These are phyloP conservation scores for Epizoanthus stellaris DNA, from an alignment of 92 coral and sea anemone species.

Conservation along the genomic window DNA sequence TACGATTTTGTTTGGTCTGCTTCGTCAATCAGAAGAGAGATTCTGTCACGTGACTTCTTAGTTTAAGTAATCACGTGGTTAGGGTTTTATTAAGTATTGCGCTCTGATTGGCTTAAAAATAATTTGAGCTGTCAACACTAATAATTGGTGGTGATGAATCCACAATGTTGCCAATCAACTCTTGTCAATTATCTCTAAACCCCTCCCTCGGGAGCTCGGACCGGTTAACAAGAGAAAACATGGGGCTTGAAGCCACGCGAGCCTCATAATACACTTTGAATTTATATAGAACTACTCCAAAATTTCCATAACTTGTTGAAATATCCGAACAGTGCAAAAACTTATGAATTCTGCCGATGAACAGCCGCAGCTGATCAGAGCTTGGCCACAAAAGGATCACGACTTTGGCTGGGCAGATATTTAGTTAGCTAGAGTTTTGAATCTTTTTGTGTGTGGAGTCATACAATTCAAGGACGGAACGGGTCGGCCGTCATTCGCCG, in stretches of 20 bases:
- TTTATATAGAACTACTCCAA: slow-evolving; percentile 42
- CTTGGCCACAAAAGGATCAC: slow-evolving; percentile 45
- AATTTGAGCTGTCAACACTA: slow-evolving; percentile 94
- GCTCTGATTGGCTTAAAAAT: slow-evolving; percentile 73
- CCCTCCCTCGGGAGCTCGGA: slow-evolving; percentile 95
- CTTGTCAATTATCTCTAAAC: slow-evolving; percentile 80
- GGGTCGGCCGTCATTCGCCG: slow-evolving; percentile 40
- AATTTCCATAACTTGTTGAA: slow-evolving; percentile 35
- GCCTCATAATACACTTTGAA: slow-evolving; percentile 49
- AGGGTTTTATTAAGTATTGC: slow-evolving; percentile 42
- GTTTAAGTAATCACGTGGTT: slow-evolving; percentile 76
- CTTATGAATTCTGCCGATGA: slow-evolving; percentile 48
- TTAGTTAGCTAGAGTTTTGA: slow-evolving; percentile 47
- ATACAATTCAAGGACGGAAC: slow-evolving; percentile 49
- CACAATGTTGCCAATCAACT: slow-evolving; percentile 80
- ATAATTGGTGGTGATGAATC: slow-evolving; percentile 96
- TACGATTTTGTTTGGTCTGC: slow-evolving; percentile 58
- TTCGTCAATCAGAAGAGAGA: slow-evolving; percentile 55
- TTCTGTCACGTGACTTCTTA: slow-evolving; percentile 56
- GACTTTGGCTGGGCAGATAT: slow-evolving; percentile 47
- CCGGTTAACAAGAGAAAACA: slow-evolving; percentile 87
- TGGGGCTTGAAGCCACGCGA: slow-evolving; percentile 97
- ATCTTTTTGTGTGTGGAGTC: slow-evolving; percentile 49
- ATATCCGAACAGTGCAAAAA: slow-evolving; percentile 47
- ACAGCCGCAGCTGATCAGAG: slow-evolving; percentile 44